Evolutionary conservation across 2,113 vertebrate genomes (phyloP).

Genomic region (Garra rufa): DNA sequence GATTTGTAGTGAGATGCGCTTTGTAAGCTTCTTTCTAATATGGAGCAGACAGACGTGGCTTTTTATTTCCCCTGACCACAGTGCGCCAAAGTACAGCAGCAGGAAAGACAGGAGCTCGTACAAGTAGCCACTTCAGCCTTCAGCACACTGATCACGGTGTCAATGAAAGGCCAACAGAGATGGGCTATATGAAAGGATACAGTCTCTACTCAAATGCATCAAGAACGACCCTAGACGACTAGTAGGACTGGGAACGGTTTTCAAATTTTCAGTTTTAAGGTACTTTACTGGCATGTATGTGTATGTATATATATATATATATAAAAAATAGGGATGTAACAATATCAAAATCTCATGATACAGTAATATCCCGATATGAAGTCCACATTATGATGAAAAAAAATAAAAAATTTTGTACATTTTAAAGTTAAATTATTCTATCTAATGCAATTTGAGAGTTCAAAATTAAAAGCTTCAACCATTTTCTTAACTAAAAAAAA

Average conservation of each 20-base stretch:
- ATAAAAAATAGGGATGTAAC: too few relatives aligned
- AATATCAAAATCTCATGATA: too few relatives aligned
- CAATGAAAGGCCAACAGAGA: conserved; percentile 29
- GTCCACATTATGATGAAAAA: too few relatives aligned
- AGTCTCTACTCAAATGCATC: neutral
- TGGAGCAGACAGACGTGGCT: conserved; percentile 49
- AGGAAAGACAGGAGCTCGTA: conserved; percentile 23
- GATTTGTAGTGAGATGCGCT: too few relatives aligned
- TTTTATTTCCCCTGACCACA: conserved; percentile 49
- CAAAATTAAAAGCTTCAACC: too few relatives aligned
- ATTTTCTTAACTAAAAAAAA: too few relatives aligned
- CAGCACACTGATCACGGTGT: conserved; percentile 28
- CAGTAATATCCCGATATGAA: too few relatives aligned
- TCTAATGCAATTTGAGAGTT: too few relatives aligned
- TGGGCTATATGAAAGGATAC: neutral
- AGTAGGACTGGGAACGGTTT: neutral
- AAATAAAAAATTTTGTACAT: too few relatives aligned
- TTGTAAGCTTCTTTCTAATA: too few relatives aligned
- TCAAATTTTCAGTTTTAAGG: neutral
- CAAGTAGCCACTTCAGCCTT: conserved; percentile 44
- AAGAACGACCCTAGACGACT: neutral
- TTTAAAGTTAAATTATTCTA: too few relatives aligned
- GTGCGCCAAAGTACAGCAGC: neutral
- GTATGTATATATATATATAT: too few relatives aligned
- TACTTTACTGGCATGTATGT: neutral